phyloP scores from a whole-genome alignment of 2,888 invertebrate genomes.

The Dugesia japonica region DNA sequence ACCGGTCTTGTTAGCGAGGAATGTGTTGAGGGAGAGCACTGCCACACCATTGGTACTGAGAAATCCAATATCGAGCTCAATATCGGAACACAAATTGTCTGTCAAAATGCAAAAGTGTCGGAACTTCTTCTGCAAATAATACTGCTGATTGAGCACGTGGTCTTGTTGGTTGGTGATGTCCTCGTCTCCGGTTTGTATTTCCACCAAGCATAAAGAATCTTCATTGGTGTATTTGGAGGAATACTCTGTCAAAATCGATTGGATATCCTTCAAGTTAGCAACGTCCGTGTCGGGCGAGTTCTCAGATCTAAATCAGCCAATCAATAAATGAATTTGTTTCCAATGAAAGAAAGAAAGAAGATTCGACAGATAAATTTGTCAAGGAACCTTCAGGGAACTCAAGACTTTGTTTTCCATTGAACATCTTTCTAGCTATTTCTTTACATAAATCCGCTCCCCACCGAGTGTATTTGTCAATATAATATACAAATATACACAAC shows the following conservation, averaged over 20 bases:
- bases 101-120: background rate
- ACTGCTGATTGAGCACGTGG: constrained; percentile 1
- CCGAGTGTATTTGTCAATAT: too few relatives aligned
- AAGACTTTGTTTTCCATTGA: background rate
- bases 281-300: background rate
- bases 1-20: constrained; percentile 1
- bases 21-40: background rate
- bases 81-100: background rate
- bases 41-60: background rate
- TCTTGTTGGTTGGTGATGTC: background rate
- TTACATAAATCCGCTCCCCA: too few relatives aligned
- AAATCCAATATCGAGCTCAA: background rate
- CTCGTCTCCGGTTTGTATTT: background rate
- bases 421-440: too few relatives aligned
- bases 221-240: background rate
- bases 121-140: constrained; percentile 3
- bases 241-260: background rate
- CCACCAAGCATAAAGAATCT: background rate
- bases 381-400: too few relatives aligned
- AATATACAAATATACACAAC: background rate
- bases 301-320: background rate
- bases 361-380: too few relatives aligned
- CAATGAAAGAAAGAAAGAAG: background rate
- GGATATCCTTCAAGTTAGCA: background rate
- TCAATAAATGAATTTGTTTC: background rate